Conservation (phyloP, 2,113 vertebrate genomes). For the Rhea americana region DNA sequence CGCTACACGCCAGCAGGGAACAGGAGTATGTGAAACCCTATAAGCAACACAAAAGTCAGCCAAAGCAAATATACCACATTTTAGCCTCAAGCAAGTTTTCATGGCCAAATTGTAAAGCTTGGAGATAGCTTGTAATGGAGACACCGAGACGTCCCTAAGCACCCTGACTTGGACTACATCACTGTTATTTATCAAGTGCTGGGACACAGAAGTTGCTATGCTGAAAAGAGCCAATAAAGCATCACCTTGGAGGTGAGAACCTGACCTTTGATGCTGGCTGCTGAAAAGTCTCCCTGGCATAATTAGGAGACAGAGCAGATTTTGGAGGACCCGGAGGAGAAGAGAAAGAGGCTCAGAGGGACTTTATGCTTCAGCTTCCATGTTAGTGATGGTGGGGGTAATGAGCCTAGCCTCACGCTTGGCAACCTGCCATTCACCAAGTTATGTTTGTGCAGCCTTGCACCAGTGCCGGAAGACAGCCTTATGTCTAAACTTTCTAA, state of each 20-base stretch:
- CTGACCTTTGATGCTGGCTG: neutral
- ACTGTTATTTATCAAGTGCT: neutral
- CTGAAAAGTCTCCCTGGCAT: neutral
- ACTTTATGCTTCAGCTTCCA: neutral
- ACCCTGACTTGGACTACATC: fast-evolving
- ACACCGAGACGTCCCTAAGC: no score
- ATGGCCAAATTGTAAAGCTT: neutral
- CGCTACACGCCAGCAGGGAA: neutral
- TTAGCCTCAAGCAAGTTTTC: neutral
- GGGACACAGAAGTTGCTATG: neutral
- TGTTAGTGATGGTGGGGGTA: neutral
- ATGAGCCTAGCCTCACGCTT: fast-evolving
- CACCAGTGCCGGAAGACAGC: fast-evolving
- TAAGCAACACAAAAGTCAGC: neutral
- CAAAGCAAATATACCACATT: neutral
- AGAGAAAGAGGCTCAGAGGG: neutral
- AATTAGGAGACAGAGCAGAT: neutral
- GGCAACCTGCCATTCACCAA: fast-evolving
- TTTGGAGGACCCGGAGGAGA: neutral
- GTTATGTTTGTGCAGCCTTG: neutral
- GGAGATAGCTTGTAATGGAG: neutral
- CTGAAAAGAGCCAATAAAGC: no score
- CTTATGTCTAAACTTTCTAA: neutral
- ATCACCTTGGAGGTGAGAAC: neutral
- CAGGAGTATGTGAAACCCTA: neutral